Base-by-base conservation (phyloP, 1,140 invertebrate genomes). In the Chelonus insularis region DNA sequence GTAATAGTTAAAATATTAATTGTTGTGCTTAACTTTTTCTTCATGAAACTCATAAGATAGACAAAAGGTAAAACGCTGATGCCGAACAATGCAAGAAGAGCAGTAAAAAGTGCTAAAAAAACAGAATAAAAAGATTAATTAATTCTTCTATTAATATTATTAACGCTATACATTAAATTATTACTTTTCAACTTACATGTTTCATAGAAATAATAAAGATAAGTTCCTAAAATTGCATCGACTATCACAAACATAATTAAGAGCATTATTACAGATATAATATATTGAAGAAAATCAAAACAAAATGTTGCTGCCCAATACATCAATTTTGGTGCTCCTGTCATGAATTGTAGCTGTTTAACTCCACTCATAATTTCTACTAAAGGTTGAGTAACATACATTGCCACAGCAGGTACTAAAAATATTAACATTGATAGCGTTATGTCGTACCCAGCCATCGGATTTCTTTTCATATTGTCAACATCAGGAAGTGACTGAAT, bases 311-410 rank as follows among this genome's bases (percentile, higher is more conserved):
- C 76, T 8, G 75, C 45, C 86, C 86, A 88, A 70, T 83, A 88
- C 0, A 75, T 74, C 1, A 82, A 58, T 20, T 82, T 73, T 47
- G 81, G 73, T 1, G 85, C 83, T n/a, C 86, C 86, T 63, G 84
- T 84, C 61, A 88, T 85, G 72, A 84, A 80, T 73, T 88, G 86
- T 9, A 88, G 71, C 65, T 87, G 86, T 67, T 87, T 87, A 5
- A 84, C 81, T 70, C 84, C 82, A 51, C 81, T 65, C 34, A 68
- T 32, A 52, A 66, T 60, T 57, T 78, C 76, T 23, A 68, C 58
- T 5, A 75, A 43, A 2, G 85, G 78, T 57, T 84, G 85, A 14
- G 85, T 74, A 1, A 85, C 73, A 70, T 64, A 63, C 7, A 62
- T 48, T 0, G 57, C 62, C 11, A 67, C 29, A n/a, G 62, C 57